A percentile compares a stretch with the other conserved stretches of the same genome.
Conservation (phyloP, 2,797 vertebrate genomes). For the Geotrypetes seraphini region DNA sequence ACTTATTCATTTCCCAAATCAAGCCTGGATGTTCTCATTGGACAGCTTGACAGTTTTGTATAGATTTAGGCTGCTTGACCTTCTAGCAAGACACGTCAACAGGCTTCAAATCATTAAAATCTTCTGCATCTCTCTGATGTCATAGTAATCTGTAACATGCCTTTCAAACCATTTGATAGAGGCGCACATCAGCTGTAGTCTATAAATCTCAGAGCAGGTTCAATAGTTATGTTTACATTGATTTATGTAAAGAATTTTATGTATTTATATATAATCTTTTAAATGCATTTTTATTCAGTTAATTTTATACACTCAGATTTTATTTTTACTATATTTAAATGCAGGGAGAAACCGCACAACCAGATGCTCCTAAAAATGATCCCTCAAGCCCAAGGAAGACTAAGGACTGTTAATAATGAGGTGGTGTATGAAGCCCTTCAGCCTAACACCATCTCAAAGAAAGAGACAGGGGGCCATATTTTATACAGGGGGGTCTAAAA, state of each 20-base stretch:
- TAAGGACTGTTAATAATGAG: not conserved
- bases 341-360: not conserved
- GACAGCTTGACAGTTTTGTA: too few species aligned
- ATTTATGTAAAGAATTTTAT: slow-evolving; percentile 43
- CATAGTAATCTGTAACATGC: too few species aligned
- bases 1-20: too few species aligned
- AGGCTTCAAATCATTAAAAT: too few species aligned
- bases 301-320: slow-evolving; percentile 18
- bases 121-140: too few species aligned
- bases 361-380: not conserved
- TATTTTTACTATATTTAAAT: slow-evolving; percentile 8
- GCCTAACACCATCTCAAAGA: too few species aligned
- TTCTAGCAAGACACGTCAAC: too few species aligned
- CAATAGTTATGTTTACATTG: slow-evolving; percentile 42
- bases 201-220: slow-evolving; percentile 21
- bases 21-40: too few species aligned
- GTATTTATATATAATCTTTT: slow-evolving; percentile 38
- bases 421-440: too few species aligned
- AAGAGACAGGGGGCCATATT: too few species aligned
- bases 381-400: not conserved
- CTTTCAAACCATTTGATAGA: not conserved
- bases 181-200: not conserved
- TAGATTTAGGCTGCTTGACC: too few species aligned
- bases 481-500: too few species aligned
- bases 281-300: slow-evolving; percentile 29